A percentile compares a stretch with the other conserved stretches of the same genome.
phyloP scores from a whole-genome alignment of 2,797 vertebrate genomes.

The Myotis pilosus region DNA sequence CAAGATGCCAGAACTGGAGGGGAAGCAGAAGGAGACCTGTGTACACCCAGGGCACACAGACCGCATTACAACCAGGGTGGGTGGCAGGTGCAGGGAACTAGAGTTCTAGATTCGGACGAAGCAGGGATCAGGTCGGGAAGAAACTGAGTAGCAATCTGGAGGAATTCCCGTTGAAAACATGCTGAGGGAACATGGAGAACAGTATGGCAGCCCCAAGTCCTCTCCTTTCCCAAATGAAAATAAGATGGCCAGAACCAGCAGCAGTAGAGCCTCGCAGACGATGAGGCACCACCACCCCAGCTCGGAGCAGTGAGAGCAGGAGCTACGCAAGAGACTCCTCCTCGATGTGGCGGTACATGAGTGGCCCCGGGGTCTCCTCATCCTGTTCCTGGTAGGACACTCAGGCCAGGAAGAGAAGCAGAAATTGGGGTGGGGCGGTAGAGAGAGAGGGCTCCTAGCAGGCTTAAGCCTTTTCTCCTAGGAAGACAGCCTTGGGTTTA shows the following conservation, averaged over 20 bases:
- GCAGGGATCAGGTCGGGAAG: not conserved
- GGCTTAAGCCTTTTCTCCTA: not conserved
- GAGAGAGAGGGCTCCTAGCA: not conserved
- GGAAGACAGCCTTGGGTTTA: not conserved
- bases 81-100: fast-evolving
- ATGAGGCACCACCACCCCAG: fast-evolving
- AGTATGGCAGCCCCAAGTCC: not conserved
- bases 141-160: not conserved
- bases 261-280: fast-evolving
- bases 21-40: not conserved
- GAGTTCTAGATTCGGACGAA: not conserved
- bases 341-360: not conserved
- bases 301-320: not conserved
- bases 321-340: no score
- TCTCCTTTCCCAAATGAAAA: not conserved
- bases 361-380: not conserved
- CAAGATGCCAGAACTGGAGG: not conserved
- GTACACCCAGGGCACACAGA: fast-evolving
- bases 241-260: fast-evolving
- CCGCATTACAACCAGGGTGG: fast-evolving
- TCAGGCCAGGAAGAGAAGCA: not conserved
- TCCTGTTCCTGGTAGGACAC: not conserved
- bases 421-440: no score
- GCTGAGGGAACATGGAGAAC: no score
- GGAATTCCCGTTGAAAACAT: not conserved